A percentile compares a stretch with the other conserved stretches of the same genome.
These are phyloP conservation scores for Galagoides demidoff DNA, from an alignment of 2,797 vertebrate genomes.

Conservation along the genomic window DNA sequence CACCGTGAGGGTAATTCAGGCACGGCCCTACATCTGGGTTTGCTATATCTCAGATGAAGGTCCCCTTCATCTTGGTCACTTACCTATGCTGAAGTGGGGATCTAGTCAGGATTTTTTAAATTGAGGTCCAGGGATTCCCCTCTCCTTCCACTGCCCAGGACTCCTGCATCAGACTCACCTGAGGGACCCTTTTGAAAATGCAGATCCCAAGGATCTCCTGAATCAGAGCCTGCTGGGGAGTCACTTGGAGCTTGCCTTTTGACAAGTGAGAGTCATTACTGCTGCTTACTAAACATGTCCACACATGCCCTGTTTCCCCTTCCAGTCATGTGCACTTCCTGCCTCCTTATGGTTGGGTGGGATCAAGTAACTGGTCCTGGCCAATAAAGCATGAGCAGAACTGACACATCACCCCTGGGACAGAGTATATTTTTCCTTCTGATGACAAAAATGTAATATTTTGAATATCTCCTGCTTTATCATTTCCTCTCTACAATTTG, in stretches of 20 bases:
- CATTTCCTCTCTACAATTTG: not conserved
- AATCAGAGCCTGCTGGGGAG: not conserved
- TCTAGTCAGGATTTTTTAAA: not conserved
- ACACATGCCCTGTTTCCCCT: not conserved
- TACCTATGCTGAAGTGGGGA: not conserved
- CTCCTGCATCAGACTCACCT: not conserved
- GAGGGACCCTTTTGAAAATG: not conserved
- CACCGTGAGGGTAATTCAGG: not conserved
- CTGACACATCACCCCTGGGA: not conserved
- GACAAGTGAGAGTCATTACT: not conserved
- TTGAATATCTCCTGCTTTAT: not conserved
- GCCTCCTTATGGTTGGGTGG: not conserved
- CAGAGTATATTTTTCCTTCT: not conserved
- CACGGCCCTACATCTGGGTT: not conserved
- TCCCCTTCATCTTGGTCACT: not conserved
- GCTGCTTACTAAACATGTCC: not conserved
- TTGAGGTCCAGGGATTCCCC: not conserved
- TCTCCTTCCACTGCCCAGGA: not conserved
- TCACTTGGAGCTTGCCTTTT: not conserved
- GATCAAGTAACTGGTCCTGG: not conserved
- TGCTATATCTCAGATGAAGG: not conserved
- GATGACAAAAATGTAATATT: slow-evolving; percentile 15
- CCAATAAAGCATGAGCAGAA: not conserved
- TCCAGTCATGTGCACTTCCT: not conserved
- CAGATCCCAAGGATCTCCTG: not conserved